Percentiles rank a stretch among this genome's conserved stretches.
These are phyloP conservation scores for Microchirus variegatus DNA, from an alignment of 2,797 vertebrate genomes.

Conservation along the genomic window DNA sequence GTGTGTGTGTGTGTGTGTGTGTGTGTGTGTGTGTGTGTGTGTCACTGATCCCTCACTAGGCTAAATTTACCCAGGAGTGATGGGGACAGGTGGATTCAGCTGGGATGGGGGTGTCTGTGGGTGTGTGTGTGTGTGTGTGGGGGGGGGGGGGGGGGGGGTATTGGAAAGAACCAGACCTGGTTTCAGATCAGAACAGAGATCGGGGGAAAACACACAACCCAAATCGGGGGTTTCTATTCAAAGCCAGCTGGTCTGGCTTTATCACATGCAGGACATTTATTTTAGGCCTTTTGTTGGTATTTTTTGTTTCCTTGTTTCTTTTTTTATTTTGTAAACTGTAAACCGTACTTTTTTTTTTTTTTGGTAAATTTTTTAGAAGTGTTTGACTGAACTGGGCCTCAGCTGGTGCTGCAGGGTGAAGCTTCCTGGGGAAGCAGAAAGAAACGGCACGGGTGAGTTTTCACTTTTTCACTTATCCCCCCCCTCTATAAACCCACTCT, in stretches of 20 bases:
- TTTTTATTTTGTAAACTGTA: conserved; percentile 19
- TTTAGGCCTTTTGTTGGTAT: conserved; percentile 43
- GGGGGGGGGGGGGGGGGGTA: conserved; percentile 54
- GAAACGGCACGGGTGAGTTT: conserved; percentile 93
- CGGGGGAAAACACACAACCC: conserved; percentile 88
- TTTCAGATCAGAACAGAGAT: conserved; percentile 89
- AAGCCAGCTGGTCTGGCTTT: conserved; percentile 99
- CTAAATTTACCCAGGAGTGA: conserved; percentile 97
- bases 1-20: no score
- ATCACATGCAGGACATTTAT: conserved; percentile 88
- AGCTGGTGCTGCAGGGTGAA: conserved; percentile 93
- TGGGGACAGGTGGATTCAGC: conserved; percentile 89
- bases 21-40: conserved; percentile 42
- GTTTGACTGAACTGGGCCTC: conserved; percentile 88
- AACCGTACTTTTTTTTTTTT: conserved; percentile 37
- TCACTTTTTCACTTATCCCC: conserved; percentile 57
- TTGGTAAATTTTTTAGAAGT: conserved; percentile 72
- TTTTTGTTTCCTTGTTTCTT: conserved; percentile 37
- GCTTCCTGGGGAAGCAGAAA: conserved; percentile 94
- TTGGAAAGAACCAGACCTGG: conserved; percentile 82
- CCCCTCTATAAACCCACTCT: conserved; percentile 10
- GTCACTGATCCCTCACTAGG: conserved; percentile 71
- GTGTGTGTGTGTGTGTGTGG: no score
- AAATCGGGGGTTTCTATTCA: conserved; percentile 93
- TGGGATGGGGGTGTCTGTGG: conserved; percentile 63